Evolutionary conservation across 1,140 invertebrate species (phyloP), one percentile per base, ranked within the genome.

Genomic region (Atta colombica): DNA sequence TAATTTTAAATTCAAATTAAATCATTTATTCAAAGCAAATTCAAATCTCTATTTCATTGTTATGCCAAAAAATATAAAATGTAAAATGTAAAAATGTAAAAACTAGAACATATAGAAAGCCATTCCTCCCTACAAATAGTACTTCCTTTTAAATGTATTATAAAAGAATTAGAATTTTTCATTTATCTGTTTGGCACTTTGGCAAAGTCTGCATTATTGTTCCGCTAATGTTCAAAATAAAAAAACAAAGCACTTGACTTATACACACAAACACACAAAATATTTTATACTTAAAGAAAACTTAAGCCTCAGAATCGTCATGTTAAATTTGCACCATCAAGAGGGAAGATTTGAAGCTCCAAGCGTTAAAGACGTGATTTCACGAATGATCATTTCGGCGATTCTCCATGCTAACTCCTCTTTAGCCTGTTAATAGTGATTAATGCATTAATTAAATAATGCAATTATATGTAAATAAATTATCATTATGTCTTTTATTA

Each of bases 361-460:
- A 93, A 98, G 96, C 35, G 98, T 99, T 85, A 99, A 96, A 93
- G 97, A 97, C 45, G 98, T 98, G 49, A 99, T 97, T 95, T 99
- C 98, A 95, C 97, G 98, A 51, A 99, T 97, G 92, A 99, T 99
- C 98, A 98, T 99, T 95, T 98, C 98, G 25, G 98, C 98, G 86
- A 99, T 97, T 95, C 98, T 98, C 97, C 98, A 98, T 45, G 98
- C 98, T 96, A 99, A 97, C 93, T 99, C 98, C 95, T 99, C 98
- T 95, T 99, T 98, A 61, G 97, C 97, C 96, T 98, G 68, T 85
- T 71, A 60, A 77, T 60, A 87, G 12, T 77, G 3, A 35, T 12
- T 72, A 39, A 68, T 65, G 63, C 1, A 66, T 39, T 61, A 51
- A 58, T 63, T 58, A 69, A 45, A 63, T 61, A 69, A 61, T 60